phyloP scores from a whole-genome alignment of 2,113 vertebrate genomes.

The Chloebia gouldiae region DNA sequence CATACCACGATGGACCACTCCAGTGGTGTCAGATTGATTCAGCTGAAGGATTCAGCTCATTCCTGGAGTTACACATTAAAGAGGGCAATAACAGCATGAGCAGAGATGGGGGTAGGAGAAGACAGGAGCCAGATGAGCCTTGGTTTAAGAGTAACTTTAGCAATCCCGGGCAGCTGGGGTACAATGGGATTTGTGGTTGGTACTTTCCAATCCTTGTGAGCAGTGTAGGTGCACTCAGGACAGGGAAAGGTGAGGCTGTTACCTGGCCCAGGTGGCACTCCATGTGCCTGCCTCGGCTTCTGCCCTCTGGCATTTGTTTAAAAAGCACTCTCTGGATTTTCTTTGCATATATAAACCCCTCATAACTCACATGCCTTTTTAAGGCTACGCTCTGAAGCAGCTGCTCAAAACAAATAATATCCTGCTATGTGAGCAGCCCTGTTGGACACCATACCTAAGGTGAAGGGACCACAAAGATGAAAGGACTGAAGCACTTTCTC shows the following conservation, averaged over 20 bases:
- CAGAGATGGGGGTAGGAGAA: neutral
- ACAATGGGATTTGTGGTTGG: neutral
- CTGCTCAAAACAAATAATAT: neutral
- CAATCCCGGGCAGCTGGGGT: neutral
- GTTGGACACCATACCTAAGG: neutral
- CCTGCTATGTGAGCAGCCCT: neutral
- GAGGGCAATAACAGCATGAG: neutral
- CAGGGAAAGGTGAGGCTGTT: accelerated
- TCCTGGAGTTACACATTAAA: neutral
- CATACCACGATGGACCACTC: neutral
- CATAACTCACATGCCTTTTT: neutral
- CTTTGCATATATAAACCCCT: neutral
- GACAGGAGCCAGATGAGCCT: neutral
- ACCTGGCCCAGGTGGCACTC: neutral
- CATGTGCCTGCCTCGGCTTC: neutral
- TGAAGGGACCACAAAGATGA: neutral
- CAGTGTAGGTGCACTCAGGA: accelerated
- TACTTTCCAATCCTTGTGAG: accelerated
- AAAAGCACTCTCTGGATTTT: neutral
- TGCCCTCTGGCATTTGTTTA: neutral
- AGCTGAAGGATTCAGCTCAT: neutral
- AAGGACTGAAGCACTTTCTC: neutral
- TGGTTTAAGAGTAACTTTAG: neutral
- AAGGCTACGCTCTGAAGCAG: neutral
- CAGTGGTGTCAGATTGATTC: neutral